These are phyloP conservation scores for Pseudorhombus dupliciocellatus DNA, from an alignment of 2,113 vertebrate species.

Conservation along the genomic window DNA sequence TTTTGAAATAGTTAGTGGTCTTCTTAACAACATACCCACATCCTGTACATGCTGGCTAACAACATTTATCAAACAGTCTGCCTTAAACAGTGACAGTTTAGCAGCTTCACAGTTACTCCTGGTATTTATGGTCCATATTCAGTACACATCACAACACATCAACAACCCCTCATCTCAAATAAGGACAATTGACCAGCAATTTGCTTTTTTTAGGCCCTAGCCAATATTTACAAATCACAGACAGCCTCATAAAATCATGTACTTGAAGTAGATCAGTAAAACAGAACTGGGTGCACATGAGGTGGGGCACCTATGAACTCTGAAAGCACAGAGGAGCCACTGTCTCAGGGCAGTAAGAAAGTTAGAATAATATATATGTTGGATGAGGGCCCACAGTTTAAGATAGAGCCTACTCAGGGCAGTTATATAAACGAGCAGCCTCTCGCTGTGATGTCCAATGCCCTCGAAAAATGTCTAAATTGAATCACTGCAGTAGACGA, in stretches of 20 bases:
- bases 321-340: constrained; percentile 65
- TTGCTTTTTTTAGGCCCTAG: no score
- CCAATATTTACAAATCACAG: no score
- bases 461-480: constrained; percentile 43
- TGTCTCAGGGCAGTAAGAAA: constrained; percentile 59
- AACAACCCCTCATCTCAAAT: no score
- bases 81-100: not conserved
- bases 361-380: constrained; percentile 72
- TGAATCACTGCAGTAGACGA: constrained; percentile 51
- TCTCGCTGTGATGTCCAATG: constrained; percentile 48
- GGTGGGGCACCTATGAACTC: constrained; percentile 50
- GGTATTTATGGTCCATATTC: no score
- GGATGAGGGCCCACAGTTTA: constrained; percentile 59
- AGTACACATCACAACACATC: no score
- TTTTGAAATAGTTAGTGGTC: not conserved
- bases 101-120: no score
- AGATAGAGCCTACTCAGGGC: constrained; percentile 56
- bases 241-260: not conserved
- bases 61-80: not conserved
- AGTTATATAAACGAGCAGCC: constrained; percentile 45
- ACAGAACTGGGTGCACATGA: constrained; percentile 39
- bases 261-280: constrained; percentile 13
- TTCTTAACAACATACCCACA: not conserved
- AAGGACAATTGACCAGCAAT: no score
- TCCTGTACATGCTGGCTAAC: not conserved